Evolutionary conservation across 2,888 invertebrate genomes (phyloP).

Genomic region (Nemapogon koenigi): DNA sequence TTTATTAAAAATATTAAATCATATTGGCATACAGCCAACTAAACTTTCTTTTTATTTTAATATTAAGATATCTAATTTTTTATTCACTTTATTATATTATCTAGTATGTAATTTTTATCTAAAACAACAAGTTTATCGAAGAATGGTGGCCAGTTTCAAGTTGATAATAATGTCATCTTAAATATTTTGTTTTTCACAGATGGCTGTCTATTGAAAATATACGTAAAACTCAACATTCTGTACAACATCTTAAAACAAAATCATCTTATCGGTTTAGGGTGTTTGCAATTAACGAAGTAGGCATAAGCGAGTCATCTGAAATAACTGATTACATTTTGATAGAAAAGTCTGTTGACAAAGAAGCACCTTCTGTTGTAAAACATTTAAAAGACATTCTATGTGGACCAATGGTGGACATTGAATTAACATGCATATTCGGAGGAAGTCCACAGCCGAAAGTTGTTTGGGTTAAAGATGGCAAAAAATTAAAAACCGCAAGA

Average conservation of each 20-base stretch:
- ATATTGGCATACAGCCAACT: too few species aligned
- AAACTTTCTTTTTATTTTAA: too few species aligned
- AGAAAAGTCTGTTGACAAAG: slow-evolving; percentile 55
- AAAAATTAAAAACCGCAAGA: slow-evolving; percentile 61
- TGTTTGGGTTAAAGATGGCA: slow-evolving; percentile 75
- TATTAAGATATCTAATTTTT: too few species aligned
- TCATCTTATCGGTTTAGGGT: slow-evolving; percentile 76
- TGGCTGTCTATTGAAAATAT: slow-evolving; percentile 73
- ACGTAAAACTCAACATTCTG: slow-evolving; percentile 68
- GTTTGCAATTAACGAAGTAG: slow-evolving; percentile 78
- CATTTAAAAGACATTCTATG: slow-evolving; percentile 71
- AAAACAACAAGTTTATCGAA: too few species aligned
- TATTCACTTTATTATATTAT: too few species aligned
- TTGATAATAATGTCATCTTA: too few species aligned
- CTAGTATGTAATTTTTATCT: too few species aligned
- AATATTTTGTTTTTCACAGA: slow-evolving; percentile 42
- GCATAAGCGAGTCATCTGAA: slow-evolving; percentile 74
- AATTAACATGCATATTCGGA: slow-evolving; percentile 76
- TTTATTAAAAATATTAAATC: too few species aligned
- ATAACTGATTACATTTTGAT: slow-evolving; percentile 68
- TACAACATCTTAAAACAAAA: slow-evolving; percentile 68
- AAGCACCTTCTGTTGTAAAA: slow-evolving; percentile 72
- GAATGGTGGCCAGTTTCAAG: too few species aligned
- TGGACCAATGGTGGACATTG: slow-evolving; percentile 70
- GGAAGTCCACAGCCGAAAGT: slow-evolving; percentile 79